A percentile compares a stretch with the other conserved stretches of the same genome.
Conservation (phyloP, 2,797 vertebrate genomes). For the Sebastes hubbsi region DNA sequence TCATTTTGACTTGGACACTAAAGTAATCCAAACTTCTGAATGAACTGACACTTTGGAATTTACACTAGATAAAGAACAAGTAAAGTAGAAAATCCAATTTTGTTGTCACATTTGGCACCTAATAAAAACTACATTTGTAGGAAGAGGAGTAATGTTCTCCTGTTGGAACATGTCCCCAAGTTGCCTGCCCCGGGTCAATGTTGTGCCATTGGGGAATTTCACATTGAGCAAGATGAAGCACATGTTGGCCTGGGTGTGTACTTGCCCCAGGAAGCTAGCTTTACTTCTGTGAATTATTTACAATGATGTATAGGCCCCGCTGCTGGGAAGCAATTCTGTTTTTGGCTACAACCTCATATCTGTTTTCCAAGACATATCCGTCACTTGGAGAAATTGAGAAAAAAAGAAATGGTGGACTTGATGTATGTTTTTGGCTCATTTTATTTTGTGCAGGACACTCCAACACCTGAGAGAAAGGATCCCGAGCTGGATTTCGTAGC, state of each 20-base stretch:
- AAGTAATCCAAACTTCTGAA: slow-evolving; percentile 44
- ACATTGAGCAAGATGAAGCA: slow-evolving; percentile 75
- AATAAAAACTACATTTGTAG: slow-evolving; percentile 65
- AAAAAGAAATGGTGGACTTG: slow-evolving; percentile 37
- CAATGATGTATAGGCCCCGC: slow-evolving; percentile 75
- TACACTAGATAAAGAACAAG: slow-evolving; percentile 40
- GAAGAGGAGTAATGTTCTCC: slow-evolving; percentile 66
- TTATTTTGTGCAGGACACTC: slow-evolving; percentile 23
- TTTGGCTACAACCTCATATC: slow-evolving; percentile 70
- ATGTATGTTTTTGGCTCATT: slow-evolving; percentile 57
- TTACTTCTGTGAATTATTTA: slow-evolving; percentile 80
- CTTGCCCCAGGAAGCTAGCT: slow-evolving; percentile 66
- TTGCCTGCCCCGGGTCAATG: slow-evolving; percentile 70
- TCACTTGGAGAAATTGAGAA: slow-evolving; percentile 59
- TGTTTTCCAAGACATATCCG: slow-evolving; percentile 73
- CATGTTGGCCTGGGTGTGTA: slow-evolving; percentile 65
- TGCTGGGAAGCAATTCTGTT: slow-evolving; percentile 72
- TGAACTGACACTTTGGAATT: slow-evolving; percentile 36
- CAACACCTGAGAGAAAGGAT: slow-evolving; percentile 35
- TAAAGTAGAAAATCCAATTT: slow-evolving; percentile 59
- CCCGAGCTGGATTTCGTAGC: slow-evolving; percentile 29
- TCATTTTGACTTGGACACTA: slow-evolving; percentile 19
- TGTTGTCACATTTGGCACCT: slow-evolving; percentile 71
- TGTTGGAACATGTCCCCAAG: slow-evolving; percentile 61
- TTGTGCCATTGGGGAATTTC: slow-evolving; percentile 62